phyloP scores from a whole-genome alignment of 2,888 invertebrate genomes.

The Drosophila atripex region DNA sequence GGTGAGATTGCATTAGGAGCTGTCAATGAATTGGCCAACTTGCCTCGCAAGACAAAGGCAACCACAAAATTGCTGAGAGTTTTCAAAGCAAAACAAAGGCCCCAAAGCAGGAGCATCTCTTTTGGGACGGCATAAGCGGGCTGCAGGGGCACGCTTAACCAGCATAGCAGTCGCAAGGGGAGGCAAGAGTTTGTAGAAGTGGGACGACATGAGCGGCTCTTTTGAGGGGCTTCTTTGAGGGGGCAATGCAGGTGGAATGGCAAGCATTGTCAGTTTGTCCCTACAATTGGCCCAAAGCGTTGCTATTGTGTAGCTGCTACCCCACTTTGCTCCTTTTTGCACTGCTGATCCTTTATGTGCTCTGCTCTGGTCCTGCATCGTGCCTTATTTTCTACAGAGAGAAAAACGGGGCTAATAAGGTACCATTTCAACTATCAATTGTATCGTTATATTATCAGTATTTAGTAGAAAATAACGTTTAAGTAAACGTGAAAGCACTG shows the following conservation, averaged over 20 bases:
- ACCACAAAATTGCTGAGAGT: conserved; percentile 43
- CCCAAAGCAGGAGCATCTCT: conserved; percentile 11
- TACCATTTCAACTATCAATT: background rate
- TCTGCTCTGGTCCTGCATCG: background rate
- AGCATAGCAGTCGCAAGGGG: conserved; percentile 30
- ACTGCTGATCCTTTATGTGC: conserved; percentile 14
- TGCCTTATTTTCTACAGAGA: background rate
- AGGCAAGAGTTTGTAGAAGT: background rate
- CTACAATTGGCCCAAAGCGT: conserved; percentile 56
- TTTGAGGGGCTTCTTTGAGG: conserved; percentile 6
- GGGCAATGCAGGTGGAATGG: conserved; percentile 37
- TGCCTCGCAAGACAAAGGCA: conserved; percentile 34
- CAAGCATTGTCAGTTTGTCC: conserved; percentile 42
- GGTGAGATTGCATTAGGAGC: conserved; percentile 46
- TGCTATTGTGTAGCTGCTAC: conserved; percentile 49
- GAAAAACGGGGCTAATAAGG: background rate
- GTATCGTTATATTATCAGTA: background rate
- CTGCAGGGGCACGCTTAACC: conserved; percentile 2
- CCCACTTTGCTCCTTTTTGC: background rate
- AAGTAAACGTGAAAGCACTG: too few relatives aligned
- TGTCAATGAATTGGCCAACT: conserved; percentile 35
- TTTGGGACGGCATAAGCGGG: background rate
- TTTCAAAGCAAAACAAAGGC: conserved; percentile 44
- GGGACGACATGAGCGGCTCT: background rate
- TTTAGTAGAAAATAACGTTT: too few relatives aligned